These are phyloP conservation scores for Zygothrica quintamaculata DNA, from an alignment of 2,888 invertebrate genomes.

Conservation along the genomic window DNA sequence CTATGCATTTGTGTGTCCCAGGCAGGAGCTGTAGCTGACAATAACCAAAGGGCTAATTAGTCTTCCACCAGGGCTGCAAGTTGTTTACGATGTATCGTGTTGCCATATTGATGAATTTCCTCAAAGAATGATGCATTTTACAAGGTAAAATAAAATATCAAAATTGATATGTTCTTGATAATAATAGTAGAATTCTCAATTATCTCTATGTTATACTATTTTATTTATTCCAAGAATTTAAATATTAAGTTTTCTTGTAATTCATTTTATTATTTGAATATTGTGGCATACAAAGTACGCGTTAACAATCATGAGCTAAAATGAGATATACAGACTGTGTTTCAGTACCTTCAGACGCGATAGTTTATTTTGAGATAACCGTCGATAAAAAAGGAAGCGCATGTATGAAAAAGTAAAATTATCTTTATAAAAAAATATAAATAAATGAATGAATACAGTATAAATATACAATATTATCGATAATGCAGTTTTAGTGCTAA, in stretches of 20 bases:
- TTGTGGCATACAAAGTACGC: no score
- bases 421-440: not conserved
- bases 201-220: no score
- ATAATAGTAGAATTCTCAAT: no score
- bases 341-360: not conserved
- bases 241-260: no score
- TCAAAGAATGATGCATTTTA: not conserved
- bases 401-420: not conserved
- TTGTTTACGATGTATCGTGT: slow-evolving; percentile 24
- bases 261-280: no score
- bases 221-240: no score
- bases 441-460: not conserved
- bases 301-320: no score
- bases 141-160: no score
- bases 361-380: slow-evolving; percentile 3
- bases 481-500: no score
- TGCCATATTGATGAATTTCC: not conserved
- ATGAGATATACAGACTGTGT: no score
- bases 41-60: slow-evolving; percentile 13
- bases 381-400: not conserved
- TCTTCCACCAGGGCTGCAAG: slow-evolving; percentile 19
- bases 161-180: not conserved
- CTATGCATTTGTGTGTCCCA: slow-evolving; percentile 57
- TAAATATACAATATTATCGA: not conserved
- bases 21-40: slow-evolving; percentile 36